Conservation (phyloP, 2,888 invertebrate genomes). For the Macrophya alboannulata region DNA sequence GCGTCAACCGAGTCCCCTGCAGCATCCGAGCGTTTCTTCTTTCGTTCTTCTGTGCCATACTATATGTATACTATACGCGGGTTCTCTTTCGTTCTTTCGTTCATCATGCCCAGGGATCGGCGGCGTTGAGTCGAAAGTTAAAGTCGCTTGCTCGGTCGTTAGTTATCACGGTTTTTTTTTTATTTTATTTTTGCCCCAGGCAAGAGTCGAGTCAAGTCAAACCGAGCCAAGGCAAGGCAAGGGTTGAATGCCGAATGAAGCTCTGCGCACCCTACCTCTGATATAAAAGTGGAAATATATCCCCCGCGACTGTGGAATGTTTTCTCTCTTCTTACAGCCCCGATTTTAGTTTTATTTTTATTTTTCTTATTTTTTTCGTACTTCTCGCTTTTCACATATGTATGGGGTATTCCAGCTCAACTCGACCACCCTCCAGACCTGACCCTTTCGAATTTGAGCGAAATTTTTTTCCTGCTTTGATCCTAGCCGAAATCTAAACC, state of each 20-base stretch:
- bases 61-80: not conserved
- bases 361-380: conserved; percentile 56
- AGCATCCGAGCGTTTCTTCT: conserved; percentile 5
- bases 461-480: no score
- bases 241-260: conserved; percentile 24
- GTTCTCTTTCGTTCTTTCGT: not conserved
- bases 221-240: not conserved
- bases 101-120: not conserved
- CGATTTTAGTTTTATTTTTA: conserved; percentile 58
- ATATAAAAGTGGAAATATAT: not conserved
- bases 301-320: conserved; percentile 23
- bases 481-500: no score
- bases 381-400: conserved; percentile 56
- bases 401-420: no score
- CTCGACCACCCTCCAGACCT: no score
- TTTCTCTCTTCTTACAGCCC: conserved; percentile 45
- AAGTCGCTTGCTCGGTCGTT: conserved; percentile 72
- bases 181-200: conserved; percentile 63
- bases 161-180: conserved; percentile 70
- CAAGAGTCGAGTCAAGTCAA: not conserved
- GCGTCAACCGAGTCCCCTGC: conserved; percentile 8
- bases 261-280: not conserved
- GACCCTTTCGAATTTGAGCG: no score
- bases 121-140: conserved; percentile 3
- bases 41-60: not conserved